Conservation (phyloP, 2,888 invertebrate genomes). For the Cheiracanthium punctorium region DNA sequence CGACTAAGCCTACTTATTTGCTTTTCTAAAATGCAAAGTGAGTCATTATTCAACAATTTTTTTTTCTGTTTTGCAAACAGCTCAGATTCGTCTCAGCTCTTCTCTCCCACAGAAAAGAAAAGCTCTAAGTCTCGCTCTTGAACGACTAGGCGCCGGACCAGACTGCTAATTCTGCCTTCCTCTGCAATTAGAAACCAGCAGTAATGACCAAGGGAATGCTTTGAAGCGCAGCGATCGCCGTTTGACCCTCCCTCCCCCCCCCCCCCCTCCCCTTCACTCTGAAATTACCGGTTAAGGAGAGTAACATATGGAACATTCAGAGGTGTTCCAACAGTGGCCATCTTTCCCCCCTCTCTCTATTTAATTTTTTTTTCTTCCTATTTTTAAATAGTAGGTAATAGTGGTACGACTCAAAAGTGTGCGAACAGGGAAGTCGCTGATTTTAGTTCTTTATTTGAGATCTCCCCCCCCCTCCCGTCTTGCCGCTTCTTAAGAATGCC, state of each 20-base stretch:
- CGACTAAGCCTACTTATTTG: too few species aligned
- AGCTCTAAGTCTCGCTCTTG: not conserved
- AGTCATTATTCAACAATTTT: too few species aligned
- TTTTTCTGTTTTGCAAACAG: not conserved
- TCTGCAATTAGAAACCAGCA: slow-evolving; percentile 39
- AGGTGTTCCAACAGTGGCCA: slow-evolving; percentile 27
- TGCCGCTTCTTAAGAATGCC: slow-evolving; percentile 19
- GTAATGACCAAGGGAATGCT: slow-evolving; percentile 36
- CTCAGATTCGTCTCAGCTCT: not conserved
- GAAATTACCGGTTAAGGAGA: slow-evolving; percentile 49
- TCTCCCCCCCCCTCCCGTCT: not conserved
- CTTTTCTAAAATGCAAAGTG: too few species aligned
- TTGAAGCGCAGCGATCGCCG: not conserved
- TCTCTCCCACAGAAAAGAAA: not conserved
- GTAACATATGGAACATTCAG: slow-evolving; percentile 38
- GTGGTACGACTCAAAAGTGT: slow-evolving; percentile 14
- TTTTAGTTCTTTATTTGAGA: not conserved
- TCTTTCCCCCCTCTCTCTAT: not conserved
- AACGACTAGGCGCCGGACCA: slow-evolving; percentile 33
- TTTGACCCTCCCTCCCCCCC: too few species aligned
- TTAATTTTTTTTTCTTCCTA: not conserved
- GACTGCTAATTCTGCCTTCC: slow-evolving; percentile 23
- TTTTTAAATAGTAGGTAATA: slow-evolving; percentile 9
- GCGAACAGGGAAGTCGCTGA: slow-evolving; percentile 29
- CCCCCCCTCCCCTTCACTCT: too few species aligned